A percentile compares a stretch with the other conserved stretches of the same genome.
Evolutionary conservation across 2,888 invertebrate species (phyloP).

Genomic region (Chrysolina haemoptera): DNA sequence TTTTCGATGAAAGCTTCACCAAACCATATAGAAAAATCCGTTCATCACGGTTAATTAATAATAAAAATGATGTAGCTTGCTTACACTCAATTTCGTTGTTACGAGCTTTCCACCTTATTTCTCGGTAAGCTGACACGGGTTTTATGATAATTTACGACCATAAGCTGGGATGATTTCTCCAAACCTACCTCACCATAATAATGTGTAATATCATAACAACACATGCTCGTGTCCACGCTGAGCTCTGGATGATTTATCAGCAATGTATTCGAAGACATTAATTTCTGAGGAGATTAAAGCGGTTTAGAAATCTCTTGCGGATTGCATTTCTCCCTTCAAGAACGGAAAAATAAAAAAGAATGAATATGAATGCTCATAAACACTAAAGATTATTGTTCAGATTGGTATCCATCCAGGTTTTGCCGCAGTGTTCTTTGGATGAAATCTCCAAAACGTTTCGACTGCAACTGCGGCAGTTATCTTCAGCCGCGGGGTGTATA

Average conservation of each 20-base stretch:
- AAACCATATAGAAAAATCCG: background rate
- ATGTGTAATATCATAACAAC: background rate
- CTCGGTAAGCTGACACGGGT: slow-evolving; percentile 7
- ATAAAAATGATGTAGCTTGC: slow-evolving; percentile 6
- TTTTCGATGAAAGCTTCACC: background rate
- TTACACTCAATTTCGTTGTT: background rate
- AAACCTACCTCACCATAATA: slow-evolving; percentile 6
- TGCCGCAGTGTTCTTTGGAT: too few species aligned
- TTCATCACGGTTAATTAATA: background rate
- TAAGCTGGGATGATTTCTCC: background rate
- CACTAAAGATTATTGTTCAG: too few species aligned
- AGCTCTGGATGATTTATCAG: background rate
- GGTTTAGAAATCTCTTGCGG: too few species aligned
- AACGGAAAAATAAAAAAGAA: too few species aligned
- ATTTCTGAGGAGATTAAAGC: too few species aligned
- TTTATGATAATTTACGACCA: slow-evolving; percentile 14
- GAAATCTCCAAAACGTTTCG: too few species aligned
- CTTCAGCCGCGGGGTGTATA: too few species aligned
- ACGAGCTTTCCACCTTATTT: slow-evolving; percentile 11
- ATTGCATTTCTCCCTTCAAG: too few species aligned
- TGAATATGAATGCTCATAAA: too few species aligned
- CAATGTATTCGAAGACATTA: background rate
- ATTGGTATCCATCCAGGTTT: too few species aligned
- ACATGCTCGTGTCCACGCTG: background rate
- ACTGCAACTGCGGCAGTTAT: too few species aligned